Evolutionary conservation across 2,797 vertebrate species (phyloP), one percentile per base, ranked within the genome.

Genomic region (Arnoldichthys spilopterus): DNA sequence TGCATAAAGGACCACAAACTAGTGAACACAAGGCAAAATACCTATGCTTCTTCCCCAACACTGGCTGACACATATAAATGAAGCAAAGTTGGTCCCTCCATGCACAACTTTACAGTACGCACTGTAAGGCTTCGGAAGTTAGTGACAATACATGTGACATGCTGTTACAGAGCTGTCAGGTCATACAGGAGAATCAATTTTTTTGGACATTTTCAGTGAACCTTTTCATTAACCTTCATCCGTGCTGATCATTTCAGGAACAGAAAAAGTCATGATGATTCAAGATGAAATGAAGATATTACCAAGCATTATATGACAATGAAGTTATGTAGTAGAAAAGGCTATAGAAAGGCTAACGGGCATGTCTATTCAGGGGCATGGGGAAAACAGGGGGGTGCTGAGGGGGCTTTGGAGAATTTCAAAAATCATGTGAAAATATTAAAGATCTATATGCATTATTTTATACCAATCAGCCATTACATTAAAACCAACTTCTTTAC

Each of bases 71-170:
- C 64, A 47, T 5, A 28, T 0, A 15, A 13, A 1, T 78, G n/a
- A 18, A 9, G 22, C 76, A 22, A 68, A 32, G 63, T 67, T 76
- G 43, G 20, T 40, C 43, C 56, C 73, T 54, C 30, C 77, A 83
- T 83, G 78, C 82, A 84, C 82, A 67, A 62, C 9, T 71, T 66
- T 59, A 74, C 56, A 83, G 68, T 75, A 40, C 16, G 9, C n/a
- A 70, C 54, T 18, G 68, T 32, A 69, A 49, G 16, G 43, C 59
- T 28, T 30, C n/a, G 28, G 45, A 49, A 26, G 54, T 82, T 43
- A 74, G 67, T 78, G 58, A 79, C 47, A 47, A 18, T 58, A 54
- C 59, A 61, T 16, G 34, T 37, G 72, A 45, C 28, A 24, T 70
- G 67, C 58, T n/a, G 49, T 40, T 68, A 34, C 59, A 72, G 82